A percentile compares a stretch with the other conserved stretches of the same genome.
Conservation (phyloP, 2,113 vertebrate genomes). For the Rhegmatorhina hoffmannsi region DNA sequence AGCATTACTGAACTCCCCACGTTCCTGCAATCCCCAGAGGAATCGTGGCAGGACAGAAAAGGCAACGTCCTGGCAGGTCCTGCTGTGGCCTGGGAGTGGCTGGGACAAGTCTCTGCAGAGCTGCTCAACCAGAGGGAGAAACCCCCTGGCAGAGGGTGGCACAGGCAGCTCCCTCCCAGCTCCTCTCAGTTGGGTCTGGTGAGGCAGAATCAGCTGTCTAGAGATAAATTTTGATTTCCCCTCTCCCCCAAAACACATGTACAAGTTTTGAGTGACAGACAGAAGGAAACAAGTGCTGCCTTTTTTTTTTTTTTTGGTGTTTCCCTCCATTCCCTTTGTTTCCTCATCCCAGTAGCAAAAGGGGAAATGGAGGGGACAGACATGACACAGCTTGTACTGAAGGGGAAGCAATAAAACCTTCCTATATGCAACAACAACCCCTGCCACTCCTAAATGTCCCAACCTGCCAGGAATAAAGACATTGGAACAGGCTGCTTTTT, state of each 20-base stretch:
- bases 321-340: neutral
- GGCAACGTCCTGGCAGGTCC: neutral
- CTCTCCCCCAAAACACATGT: neutral
- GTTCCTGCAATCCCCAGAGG: neutral
- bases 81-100: neutral
- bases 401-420: neutral
- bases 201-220: neutral
- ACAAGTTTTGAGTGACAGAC: neutral
- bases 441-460: neutral
- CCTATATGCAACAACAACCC: neutral
- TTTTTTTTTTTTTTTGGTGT: neutral
- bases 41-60: neutral
- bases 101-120: neutral
- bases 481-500: neutral
- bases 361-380: neutral
- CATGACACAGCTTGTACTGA: accelerated
- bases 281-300: neutral
- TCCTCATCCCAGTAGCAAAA: neutral
- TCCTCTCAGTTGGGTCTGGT: neutral
- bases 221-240: neutral
- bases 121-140: neutral
- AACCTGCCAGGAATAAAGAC: neutral
- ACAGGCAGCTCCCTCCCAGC: neutral
- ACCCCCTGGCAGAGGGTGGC: neutral
- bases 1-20: neutral